phyloP scores from a whole-genome alignment of 2,113 vertebrate genomes.

The Aspidoscelis tigris region DNA sequence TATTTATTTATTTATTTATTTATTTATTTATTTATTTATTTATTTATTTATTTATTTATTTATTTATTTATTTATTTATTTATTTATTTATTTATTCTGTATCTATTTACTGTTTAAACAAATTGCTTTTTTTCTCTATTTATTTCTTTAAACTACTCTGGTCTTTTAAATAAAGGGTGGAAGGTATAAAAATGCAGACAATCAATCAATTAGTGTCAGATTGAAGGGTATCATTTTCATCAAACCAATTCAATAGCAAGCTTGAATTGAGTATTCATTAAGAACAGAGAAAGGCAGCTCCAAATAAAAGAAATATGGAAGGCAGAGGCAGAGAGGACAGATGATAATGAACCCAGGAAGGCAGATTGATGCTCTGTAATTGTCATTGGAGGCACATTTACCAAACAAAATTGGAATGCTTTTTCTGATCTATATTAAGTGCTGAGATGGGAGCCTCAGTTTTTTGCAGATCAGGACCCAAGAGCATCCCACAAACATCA shows the following conservation, averaged over 20 bases:
- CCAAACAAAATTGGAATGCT: not conserved
- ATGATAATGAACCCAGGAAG: too few relatives aligned
- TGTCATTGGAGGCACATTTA: not conserved
- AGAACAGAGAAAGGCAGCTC: not conserved
- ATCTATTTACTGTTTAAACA: too few relatives aligned
- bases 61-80: too few relatives aligned
- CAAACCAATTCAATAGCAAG: not conserved
- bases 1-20: too few relatives aligned
- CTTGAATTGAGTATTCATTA: not conserved
- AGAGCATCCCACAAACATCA: not conserved
- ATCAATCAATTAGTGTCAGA: not conserved
- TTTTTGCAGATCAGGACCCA: not conserved
- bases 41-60: too few relatives aligned
- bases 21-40: too few relatives aligned
- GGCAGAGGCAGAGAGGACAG: not conserved
- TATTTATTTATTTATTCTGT: too few relatives aligned
- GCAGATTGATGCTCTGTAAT: not conserved
- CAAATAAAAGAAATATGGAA: not conserved
- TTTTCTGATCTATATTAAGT: conserved; percentile 8
- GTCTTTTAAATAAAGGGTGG: too few relatives aligned
- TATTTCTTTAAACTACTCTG: too few relatives aligned
- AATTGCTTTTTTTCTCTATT: too few relatives aligned
- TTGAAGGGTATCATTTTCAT: not conserved
- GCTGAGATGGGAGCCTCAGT: not conserved
- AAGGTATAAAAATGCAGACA: too few relatives aligned